A percentile compares a stretch with the other conserved stretches of the same genome.
These are phyloP conservation scores for Zhuqinia jingwanae DNA, from an alignment of 2,888 invertebrate species.

Conservation along the genomic window DNA sequence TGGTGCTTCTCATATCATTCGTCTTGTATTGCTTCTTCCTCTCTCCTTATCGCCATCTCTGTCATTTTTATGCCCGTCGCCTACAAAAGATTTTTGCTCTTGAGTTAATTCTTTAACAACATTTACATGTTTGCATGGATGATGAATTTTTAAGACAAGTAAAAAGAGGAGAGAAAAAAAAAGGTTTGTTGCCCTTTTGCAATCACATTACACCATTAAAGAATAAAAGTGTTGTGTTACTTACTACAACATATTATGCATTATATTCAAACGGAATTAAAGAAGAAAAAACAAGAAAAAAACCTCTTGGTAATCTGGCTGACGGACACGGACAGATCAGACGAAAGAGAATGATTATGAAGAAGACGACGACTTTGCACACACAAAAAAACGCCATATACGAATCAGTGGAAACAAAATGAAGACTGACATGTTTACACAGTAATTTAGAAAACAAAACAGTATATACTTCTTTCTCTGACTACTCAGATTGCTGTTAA, in stretches of 20 bases:
- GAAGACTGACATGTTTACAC: conserved; percentile 63
- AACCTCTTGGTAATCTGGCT: conserved; percentile 6
- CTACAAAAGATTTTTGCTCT: conserved; percentile 38
- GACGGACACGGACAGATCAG: conserved; percentile 26
- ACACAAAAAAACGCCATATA: conserved; percentile 28
- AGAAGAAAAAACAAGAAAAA: not conserved
- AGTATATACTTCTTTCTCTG: not conserved
- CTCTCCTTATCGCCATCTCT: conserved; percentile 37
- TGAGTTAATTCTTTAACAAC: conserved; percentile 53
- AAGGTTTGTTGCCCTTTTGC: conserved; percentile 67
- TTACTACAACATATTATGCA: not conserved
- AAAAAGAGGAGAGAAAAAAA: conserved; percentile 18
- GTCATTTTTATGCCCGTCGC: conserved; percentile 47
- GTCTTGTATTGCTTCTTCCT: not conserved
- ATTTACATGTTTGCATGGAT: conserved; percentile 52
- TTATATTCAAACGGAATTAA: not conserved
- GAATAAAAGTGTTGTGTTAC: conserved; percentile 23
- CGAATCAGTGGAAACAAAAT: conserved; percentile 29
- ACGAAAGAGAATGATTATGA: conserved; percentile 4
- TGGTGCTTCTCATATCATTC: not conserved
- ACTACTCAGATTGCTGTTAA: conserved; percentile 20
- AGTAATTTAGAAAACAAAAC: conserved; percentile 62
- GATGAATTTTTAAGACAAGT: conserved; percentile 58
- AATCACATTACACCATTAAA: conserved; percentile 42
- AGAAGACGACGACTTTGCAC: conserved; percentile 56